phyloP scores from a whole-genome alignment of 2,113 vertebrate species.

The Dendrocopos noguchii region DNA sequence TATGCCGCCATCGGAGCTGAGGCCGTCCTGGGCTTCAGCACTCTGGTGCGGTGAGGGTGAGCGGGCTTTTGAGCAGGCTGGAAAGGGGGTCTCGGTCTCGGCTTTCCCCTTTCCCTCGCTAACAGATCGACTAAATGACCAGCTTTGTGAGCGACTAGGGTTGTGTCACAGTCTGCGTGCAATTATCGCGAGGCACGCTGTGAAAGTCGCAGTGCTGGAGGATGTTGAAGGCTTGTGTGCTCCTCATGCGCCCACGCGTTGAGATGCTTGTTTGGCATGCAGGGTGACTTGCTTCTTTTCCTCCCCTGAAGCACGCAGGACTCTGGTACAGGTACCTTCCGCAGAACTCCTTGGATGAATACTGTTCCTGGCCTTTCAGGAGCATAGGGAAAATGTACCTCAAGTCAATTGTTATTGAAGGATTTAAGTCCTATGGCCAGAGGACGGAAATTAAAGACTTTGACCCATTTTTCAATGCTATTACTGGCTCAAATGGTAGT shows the following conservation, averaged over 20 bases:
- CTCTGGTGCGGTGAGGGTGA: not conserved
- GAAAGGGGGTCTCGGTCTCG: fast-evolving
- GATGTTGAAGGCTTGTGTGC: not conserved
- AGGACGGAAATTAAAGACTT: constrained; percentile 90
- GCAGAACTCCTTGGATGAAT: not conserved
- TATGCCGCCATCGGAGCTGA: too few relatives aligned
- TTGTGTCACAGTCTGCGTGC: fast-evolving
- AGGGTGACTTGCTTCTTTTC: not conserved
- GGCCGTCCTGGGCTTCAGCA: not conserved
- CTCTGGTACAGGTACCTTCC: not conserved
- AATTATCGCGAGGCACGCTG: fast-evolving
- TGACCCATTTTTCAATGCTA: constrained; percentile 94
- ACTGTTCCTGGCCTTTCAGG: not conserved
- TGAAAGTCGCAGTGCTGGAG: fast-evolving
- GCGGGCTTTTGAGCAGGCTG: not conserved
- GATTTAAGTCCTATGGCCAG: constrained; percentile 97
- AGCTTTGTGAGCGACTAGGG: too few relatives aligned
- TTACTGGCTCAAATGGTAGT: constrained; percentile 96
- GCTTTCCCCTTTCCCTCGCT: not conserved
- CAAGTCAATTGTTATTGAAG: constrained; percentile 91
- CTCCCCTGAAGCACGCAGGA: not conserved
- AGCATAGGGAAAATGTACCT: constrained; percentile 83
- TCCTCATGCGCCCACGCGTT: fast-evolving
- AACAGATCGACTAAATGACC: fast-evolving
- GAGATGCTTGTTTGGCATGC: not conserved